Evolutionary conservation across 1,140 invertebrate genomes (phyloP).

Genomic region (Zaprionus inermis): DNA sequence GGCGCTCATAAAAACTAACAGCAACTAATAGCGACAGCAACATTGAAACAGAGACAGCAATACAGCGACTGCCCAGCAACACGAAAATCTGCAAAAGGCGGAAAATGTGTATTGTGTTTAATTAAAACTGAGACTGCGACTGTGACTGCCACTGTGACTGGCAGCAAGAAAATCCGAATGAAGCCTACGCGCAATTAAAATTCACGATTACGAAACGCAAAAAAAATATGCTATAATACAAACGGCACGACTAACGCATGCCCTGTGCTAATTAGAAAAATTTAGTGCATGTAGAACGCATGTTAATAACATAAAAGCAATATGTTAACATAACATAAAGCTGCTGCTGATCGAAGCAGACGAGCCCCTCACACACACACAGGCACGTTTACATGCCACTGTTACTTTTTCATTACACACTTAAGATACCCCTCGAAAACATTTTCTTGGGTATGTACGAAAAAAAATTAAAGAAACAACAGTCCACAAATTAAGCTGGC

Average conservation of each 20-base stretch:
- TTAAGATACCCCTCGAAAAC: neutral
- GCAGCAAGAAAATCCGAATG: constrained; percentile 59
- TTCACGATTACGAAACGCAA: constrained; percentile 58
- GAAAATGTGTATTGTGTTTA: constrained; percentile 79
- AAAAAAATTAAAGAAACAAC: constrained; percentile 10
- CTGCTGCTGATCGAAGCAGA: neutral
- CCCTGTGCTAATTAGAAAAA: neutral
- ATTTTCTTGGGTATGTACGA: constrained; percentile 17
- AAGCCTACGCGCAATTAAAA: constrained; percentile 82
- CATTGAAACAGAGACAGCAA: neutral
- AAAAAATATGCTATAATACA: neutral
- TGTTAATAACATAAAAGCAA: neutral
- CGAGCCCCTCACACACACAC: neutral
- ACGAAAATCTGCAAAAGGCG: constrained; percentile 75
- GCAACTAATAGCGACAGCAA: constrained; percentile 22
- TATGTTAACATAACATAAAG: neutral
- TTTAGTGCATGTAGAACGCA: neutral
- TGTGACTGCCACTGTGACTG: constrained; percentile 26
- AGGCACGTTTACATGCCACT: neutral
- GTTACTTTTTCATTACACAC: neutral
- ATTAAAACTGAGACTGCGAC: constrained; percentile 56
- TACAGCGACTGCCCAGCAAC: constrained; percentile 21
- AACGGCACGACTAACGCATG: constrained; percentile 8
- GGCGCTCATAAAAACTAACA: constrained; percentile 53
- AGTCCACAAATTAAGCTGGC: constrained; percentile 63